A percentile compares a stretch with the other conserved stretches of the same genome.
phyloP scores from a whole-genome alignment of 2,888 invertebrate genomes.

The Amiota minor region DNA sequence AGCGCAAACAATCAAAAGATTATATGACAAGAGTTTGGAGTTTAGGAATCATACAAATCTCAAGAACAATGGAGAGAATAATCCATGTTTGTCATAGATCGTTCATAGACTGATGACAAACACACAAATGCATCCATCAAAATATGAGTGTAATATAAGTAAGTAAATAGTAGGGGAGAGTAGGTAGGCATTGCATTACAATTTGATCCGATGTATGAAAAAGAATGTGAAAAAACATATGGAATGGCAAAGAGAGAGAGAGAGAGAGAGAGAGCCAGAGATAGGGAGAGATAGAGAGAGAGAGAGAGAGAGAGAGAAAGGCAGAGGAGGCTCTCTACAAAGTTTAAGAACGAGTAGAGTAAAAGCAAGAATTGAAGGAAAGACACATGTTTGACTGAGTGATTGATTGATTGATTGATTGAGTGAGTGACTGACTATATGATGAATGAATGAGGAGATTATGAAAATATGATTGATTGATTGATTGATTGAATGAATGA shows the following conservation, averaged over 20 bases:
- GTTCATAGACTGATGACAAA: too few species aligned
- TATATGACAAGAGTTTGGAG: too few species aligned
- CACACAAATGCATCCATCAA: too few species aligned
- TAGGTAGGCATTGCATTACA: too few species aligned
- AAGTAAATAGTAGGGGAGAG: not conserved
- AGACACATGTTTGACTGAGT: constrained; percentile 4
- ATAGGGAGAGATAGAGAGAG: constrained; percentile 20
- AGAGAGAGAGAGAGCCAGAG: not conserved
- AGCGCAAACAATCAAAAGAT: too few species aligned
- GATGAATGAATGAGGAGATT: not conserved
- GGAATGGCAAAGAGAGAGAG: not conserved
- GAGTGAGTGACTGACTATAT: not conserved
- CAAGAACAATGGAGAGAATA: too few species aligned
- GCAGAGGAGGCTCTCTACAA: not conserved
- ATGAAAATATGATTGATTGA: not conserved
- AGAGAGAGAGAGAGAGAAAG: not conserved
- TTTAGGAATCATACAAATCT: too few species aligned
- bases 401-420: not conserved
- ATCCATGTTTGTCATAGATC: too few species aligned
- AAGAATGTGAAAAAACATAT: not conserved
- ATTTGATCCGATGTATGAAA: too few species aligned
- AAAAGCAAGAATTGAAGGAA: constrained; percentile 7
- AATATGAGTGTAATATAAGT: too few species aligned
- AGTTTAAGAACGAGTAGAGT: constrained; percentile 15
- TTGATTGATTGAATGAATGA: not conserved